Evolutionary conservation across 2,888 invertebrate genomes (phyloP).

Genomic region (Zygaena filipendulae): DNA sequence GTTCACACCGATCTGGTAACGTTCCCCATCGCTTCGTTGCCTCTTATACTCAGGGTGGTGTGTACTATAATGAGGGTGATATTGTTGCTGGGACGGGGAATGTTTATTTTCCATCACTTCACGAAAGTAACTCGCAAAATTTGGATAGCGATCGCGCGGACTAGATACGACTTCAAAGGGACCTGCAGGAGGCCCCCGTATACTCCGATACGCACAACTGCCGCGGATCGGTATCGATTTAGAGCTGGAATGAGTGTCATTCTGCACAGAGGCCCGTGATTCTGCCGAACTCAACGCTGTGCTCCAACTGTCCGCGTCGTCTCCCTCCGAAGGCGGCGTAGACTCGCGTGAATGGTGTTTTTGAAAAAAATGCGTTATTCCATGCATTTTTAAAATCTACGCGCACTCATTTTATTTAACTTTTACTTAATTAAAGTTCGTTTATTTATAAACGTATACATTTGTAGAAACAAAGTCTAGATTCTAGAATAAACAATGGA

Average conservation of each 20-base stretch:
- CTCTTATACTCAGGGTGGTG: conserved; percentile 36
- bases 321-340: conserved; percentile 38
- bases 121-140: conserved; percentile 56
- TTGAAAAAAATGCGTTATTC: conserved; percentile 49
- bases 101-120: conserved; percentile 40
- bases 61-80: conserved; percentile 29
- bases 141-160: conserved; percentile 52
- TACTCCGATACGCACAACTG: conserved; percentile 32
- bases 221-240: conserved; percentile 40
- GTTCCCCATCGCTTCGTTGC: conserved; percentile 38
- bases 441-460: too few species aligned
- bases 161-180: conserved; percentile 47
- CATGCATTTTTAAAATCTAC: conserved; percentile 43
- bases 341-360: conserved; percentile 42
- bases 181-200: conserved; percentile 31
- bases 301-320: conserved; percentile 58
- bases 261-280: conserved; percentile 24
- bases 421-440: conserved; percentile 8
- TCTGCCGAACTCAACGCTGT: conserved; percentile 36
- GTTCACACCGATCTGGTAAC: conserved; percentile 34
- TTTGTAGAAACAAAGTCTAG: conserved; percentile 7
- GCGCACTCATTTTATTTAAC: conserved; percentile 12
- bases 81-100: conserved; percentile 27
- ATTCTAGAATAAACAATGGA: neutral
- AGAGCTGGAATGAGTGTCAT: conserved; percentile 22